Evolutionary conservation across 64 coral and sea anemone genomes (phyloP), one percentile per base, ranked within the genome.

Genomic region (Acropora yongei): DNA sequence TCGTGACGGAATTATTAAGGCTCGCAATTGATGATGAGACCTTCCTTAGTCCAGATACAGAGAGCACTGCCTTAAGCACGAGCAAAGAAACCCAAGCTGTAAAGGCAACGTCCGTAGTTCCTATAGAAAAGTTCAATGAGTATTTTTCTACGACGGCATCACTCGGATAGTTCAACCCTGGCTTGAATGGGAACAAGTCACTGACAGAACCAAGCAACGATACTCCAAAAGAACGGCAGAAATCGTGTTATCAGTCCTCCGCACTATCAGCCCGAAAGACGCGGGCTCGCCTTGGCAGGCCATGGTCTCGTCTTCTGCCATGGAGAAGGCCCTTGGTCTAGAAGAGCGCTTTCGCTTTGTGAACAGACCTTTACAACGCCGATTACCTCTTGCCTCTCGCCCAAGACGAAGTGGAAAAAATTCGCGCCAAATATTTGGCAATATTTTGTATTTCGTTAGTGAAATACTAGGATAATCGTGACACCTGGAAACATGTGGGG

Each of bases 181-280:
- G 80, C 61, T 83, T 14, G 80, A 83, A 51, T 83, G 80, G 80
- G 61, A 83, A 60, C 50, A 83, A 60, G 41, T 83, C 80, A 83
- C 50, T 83, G 80, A 63, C 41, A 43, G 53, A 66, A 83, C 80
- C 80, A 83, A 83, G 44, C 55, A 83, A 83, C 80, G 80, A 66
- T 83, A 83, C 61, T 65, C 80, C n/a, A 83, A 83, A 60, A 83
- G 80, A 60, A 83, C 50, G 14, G 80, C 80, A 41, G 80, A 83
- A 14, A 83, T 83, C 42, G 55, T 83, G 1, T 57, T 42, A 43
- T 57, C 82, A 8, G 82, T 85, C 0, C 82, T 85, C 63, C 82
- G 44, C 41, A 43, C 18, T 6, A 4, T 69, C 0, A 66, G 4
- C 2, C 44, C 20, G 39, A 66, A 85, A 3, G 14, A 85, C 8